Evolutionary conservation across 2,797 vertebrate species (phyloP), one percentile per base, ranked within the genome.

Genomic region (Lutjanus campechanus): DNA sequence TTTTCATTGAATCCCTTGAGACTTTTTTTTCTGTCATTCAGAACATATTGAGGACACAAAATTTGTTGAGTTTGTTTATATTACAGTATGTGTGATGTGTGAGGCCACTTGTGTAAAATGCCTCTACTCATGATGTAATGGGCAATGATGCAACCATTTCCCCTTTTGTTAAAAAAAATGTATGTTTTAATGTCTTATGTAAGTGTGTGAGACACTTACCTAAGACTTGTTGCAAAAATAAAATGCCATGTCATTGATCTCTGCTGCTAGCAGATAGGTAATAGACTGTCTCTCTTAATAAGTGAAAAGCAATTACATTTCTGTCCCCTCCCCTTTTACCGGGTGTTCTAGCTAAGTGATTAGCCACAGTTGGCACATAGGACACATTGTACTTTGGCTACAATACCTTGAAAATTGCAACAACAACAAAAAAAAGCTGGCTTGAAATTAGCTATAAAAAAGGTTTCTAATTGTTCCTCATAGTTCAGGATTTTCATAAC

Each of bases 211-310:
- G 54, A 60, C 53, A 44, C 15, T 16, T 25, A 29, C 8, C 11
- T 43, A 7, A 40, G 11, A 60, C 40, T 17, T 60, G 1, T 3
- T 67, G 64, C 16, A 50, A 77, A 76, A 62, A 63, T 69, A 0
- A 54, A 77, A 77, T 64, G 36, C 25, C 19, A 77, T 41, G 60
- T 43, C 40, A 66, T 41, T 49, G 22, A 65, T 63, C n/a, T 44
- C 56, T 74, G 50, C 44, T 55, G 4, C 70, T 40, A 25, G 51
- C 54, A 60, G 25, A 68, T 54, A 46, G 40, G 17, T 36, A 46
- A 66, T 43, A 70, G 49, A 64, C 17, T 15, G 44, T 40, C 13
- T 22, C 7, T 62, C 36, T 76, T 8, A 19, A 76, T 54, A 29
- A 44, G 11, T 54, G 17, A 9, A 76, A 40, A 10, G 10, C 8